These are phyloP conservation scores for Theonella swinhoei DNA, from an alignment of 37 sponge, comb jelly and placozoan species.

Conservation along the genomic window DNA sequence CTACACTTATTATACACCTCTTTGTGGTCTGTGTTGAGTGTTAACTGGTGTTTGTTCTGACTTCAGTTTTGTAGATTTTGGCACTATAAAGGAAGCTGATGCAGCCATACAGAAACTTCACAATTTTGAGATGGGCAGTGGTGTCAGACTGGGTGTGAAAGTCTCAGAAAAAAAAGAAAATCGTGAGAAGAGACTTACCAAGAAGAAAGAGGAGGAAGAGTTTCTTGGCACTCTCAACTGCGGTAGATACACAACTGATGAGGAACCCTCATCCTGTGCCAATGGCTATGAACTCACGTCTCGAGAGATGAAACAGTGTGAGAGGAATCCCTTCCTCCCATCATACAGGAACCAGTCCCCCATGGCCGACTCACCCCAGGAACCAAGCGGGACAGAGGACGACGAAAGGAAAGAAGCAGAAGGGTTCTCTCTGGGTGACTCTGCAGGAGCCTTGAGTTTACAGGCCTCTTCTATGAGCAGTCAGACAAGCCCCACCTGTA, in stretches of 20 bases:
- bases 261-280: neutral
- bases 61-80: constrained; percentile 65
- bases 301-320: constrained; percentile 1
- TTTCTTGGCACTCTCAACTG: constrained; percentile 50
- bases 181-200: constrained; percentile 18
- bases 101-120: constrained; percentile 38
- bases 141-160: constrained; percentile 50
- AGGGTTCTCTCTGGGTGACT: neutral
- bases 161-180: constrained; percentile 29
- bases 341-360: constrained; percentile 2
- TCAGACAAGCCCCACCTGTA: too few species aligned
- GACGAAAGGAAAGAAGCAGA: neutral
- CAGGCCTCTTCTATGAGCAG: neutral
- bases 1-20: neutral
- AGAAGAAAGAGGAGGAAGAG: constrained; percentile 11
- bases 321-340: constrained; percentile 18
- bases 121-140: constrained; percentile 55
- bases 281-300: neutral
- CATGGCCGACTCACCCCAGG: neutral
- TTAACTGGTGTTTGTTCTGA: neutral
- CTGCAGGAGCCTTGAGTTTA: neutral
- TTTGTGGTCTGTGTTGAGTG: neutral
- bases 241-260: neutral
- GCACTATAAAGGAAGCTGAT: constrained; percentile 65
- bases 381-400: neutral